Percentiles rank a stretch among this genome's conserved stretches.
Evolutionary conservation across 2,113 vertebrate species (phyloP).

Genomic region (Craseonycteris thonglongyai): DNA sequence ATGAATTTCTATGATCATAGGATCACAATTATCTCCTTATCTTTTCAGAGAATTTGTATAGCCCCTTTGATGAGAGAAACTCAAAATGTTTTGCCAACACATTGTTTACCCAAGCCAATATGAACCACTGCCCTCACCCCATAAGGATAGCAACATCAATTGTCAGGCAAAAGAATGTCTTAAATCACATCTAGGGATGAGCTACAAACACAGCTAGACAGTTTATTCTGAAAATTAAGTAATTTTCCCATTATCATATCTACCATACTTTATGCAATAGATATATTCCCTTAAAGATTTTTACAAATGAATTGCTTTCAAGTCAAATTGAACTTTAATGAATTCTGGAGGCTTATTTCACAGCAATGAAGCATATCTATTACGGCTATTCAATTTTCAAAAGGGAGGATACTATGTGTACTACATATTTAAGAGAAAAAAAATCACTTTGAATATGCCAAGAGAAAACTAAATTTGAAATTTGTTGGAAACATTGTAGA

Average conservation of each 20-base stretch:
- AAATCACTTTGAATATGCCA: neutral
- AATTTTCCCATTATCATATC: neutral
- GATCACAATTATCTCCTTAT: conserved; percentile 68
- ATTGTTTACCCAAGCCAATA: conserved; percentile 2
- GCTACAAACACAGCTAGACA: neutral
- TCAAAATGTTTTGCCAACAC: conserved; percentile 56
- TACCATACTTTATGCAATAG: neutral
- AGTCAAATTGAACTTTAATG: neutral
- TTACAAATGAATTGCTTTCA: conserved; percentile 3
- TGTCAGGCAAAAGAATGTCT: conserved; percentile 25
- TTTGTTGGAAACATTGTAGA: neutral
- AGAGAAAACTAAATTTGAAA: neutral
- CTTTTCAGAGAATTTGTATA: conserved; percentile 73
- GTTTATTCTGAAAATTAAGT: conserved; percentile 14
- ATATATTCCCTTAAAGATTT: neutral
- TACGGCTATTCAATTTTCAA: neutral
- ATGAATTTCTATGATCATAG: conserved; percentile 63
- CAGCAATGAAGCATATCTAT: neutral
- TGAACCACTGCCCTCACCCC: conserved; percentile 49
- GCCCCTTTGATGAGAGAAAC: conserved; percentile 56
- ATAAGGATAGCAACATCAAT: conserved; percentile 35
- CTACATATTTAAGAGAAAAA: conserved; percentile 13
- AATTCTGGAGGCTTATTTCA: neutral
- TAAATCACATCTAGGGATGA: neutral
- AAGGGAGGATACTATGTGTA: neutral